Evolutionary conservation across 2,113 vertebrate species (phyloP), one percentile per base, ranked within the genome.

Genomic region (Dasyprocta punctata): DNA sequence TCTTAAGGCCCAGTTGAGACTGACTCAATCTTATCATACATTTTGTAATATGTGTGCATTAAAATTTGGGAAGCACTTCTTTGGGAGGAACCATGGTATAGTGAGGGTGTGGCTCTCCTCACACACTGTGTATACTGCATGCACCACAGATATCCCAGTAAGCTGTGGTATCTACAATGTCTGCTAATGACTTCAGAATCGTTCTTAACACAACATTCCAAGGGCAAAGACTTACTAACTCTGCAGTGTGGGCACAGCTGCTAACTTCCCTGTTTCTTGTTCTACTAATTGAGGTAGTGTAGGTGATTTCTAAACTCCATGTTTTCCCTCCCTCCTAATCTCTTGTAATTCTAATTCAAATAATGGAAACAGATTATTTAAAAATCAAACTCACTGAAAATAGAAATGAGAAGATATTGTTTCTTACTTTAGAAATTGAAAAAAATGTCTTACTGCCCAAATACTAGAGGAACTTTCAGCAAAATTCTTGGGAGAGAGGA

Each of bases 391-490:
- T 83, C 82, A 63, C 8, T 81, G 8, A 92, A 90, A 94, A 61
- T 3, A 58, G 22, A 89, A 92, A 36, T 11, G 8, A 94, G 38
- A 47, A 84, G 33, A 83, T 17, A 86, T n/a, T 87, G 36, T 77
- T 95, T 52, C 33, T 73, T 82, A 56, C 80, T 82, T 81, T 14
- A 77, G 78, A 82, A 77, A 86, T 0, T 75, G 41, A 94, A 58
- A 67, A 94, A 95, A 92, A 77, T n/a, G 49, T 54, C 38, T 12
- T 61, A 36, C 17, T 65, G 10, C 22, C 33, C 41, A 84, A 12
- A 87, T 86, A 69, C 26, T 30, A 75, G 33, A 38, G 54, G 30
- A 63, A 90, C 77, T 84, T 85, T 65, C 49, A 56, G 28, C 47
- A 75, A 80, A 63, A 87, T 80, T 19, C 69, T 83, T 73, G 3